Conservation (phyloP, 2,888 invertebrate species). For the Thymelicus acteon region DNA sequence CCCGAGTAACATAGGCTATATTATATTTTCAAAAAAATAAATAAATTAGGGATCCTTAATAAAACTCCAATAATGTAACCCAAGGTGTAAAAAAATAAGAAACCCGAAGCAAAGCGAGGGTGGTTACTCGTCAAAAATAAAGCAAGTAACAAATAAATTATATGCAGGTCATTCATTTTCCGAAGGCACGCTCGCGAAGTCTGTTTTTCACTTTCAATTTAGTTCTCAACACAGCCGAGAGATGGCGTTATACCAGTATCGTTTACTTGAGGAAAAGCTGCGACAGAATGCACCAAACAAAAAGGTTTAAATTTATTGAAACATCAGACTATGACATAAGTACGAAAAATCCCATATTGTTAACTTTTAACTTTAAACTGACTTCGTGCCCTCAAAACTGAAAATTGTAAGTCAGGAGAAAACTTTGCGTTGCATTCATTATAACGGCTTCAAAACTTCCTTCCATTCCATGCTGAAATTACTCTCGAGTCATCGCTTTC, state of each 20-base stretch:
- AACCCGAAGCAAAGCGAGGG: too few species aligned
- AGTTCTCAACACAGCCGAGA: slow-evolving; percentile 27
- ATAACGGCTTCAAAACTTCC: slow-evolving; percentile 65
- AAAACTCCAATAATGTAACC: too few species aligned
- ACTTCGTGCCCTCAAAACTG: slow-evolving; percentile 55
- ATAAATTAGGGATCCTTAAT: too few species aligned
- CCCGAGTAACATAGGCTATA: too few species aligned
- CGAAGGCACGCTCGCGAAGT: neutral
- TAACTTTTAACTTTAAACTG: slow-evolving; percentile 47
- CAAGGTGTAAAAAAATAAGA: too few species aligned
- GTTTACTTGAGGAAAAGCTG: slow-evolving; percentile 7
- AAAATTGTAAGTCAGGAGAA: slow-evolving; percentile 64
- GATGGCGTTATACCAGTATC: slow-evolving; percentile 28
- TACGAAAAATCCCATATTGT: slow-evolving; percentile 21
- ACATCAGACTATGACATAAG: slow-evolving; percentile 8
- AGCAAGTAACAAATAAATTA: too few species aligned
- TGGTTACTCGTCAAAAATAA: too few species aligned
- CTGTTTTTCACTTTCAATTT: neutral
- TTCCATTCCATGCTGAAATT: slow-evolving; percentile 64
- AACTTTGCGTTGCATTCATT: slow-evolving; percentile 75
- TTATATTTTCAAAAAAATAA: too few species aligned
- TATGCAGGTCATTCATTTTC: neutral
- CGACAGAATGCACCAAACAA: slow-evolving; percentile 16
- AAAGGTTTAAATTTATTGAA: slow-evolving; percentile 15
- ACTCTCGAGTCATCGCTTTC: slow-evolving; percentile 53